Evolutionary conservation across 2,888 invertebrate species (phyloP).

Genomic region (Drosophila tripunctata): DNA sequence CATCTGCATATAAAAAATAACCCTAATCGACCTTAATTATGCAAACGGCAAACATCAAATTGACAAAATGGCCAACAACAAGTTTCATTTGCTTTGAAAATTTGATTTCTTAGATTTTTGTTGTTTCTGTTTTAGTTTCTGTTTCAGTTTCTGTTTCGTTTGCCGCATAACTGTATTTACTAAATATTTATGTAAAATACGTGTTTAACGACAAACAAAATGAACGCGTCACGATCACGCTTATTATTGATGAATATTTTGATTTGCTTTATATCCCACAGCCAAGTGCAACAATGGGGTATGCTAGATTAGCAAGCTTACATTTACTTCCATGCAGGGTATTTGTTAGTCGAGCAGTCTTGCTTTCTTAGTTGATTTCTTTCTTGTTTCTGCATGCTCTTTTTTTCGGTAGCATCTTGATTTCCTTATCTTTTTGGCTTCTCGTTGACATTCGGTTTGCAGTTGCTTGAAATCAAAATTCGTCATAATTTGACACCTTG

Average conservation of each 20-base stretch:
- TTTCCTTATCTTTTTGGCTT: conserved; percentile 13
- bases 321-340: conserved; percentile 2
- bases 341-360: not conserved
- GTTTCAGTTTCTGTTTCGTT: conserved; percentile 23
- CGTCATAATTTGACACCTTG: conserved; percentile 60
- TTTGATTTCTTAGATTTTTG: conserved; percentile 2
- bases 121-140: conserved; percentile 2
- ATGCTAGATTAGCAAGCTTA: not conserved
- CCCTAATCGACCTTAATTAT: conserved; percentile 79
- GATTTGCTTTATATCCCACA: not conserved
- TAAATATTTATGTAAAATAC: conserved; percentile 41
- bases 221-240: conserved; percentile 32
- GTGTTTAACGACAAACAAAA: conserved; percentile 31
- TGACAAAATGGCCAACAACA: conserved; percentile 53
- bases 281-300: not conserved
- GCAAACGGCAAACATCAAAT: conserved; percentile 54
- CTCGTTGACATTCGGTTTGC: conserved; percentile 25
- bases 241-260: conserved; percentile 14
- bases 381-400: not conserved
- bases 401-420: conserved; percentile 25
- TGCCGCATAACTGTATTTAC: conserved; percentile 59
- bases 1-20: conserved; percentile 30
- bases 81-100: not conserved
- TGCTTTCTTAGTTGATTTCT: conserved; percentile 11
- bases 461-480: conserved; percentile 32